A percentile compares a stretch with the other conserved stretches of the same genome.
Conservation (phyloP, 2,888 invertebrate genomes). For the Neoitamus cyanurus region DNA sequence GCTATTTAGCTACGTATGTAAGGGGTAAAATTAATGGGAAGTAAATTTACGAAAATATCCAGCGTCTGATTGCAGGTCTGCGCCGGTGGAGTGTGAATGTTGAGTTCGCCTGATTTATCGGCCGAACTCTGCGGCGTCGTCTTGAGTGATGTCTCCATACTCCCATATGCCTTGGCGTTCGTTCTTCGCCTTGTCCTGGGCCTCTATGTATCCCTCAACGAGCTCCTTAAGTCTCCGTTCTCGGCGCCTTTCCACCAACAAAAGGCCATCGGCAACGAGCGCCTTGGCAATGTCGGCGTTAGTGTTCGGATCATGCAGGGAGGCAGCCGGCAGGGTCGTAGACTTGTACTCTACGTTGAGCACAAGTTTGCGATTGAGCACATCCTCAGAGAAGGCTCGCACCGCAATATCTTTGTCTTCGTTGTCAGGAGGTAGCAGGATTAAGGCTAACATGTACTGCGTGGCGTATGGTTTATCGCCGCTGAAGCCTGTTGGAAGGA, state of each 20-base stretch:
- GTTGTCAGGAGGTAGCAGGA: conserved; percentile 86
- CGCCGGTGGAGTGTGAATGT: conserved; percentile 22
- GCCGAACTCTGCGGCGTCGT: conserved; percentile 65
- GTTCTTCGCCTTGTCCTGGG: conserved; percentile 87
- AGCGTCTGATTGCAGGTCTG: conserved; percentile 3
- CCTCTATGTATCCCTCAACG: conserved; percentile 83
- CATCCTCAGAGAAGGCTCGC: conserved; percentile 72
- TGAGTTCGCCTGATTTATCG: conserved; percentile 60
- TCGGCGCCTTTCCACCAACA: conserved; percentile 82
- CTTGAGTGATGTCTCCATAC: conserved; percentile 90
- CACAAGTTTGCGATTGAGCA: conserved; percentile 79
- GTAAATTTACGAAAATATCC: conserved; percentile 22
- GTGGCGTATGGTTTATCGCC: conserved; percentile 82
- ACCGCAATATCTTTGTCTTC: conserved; percentile 84
- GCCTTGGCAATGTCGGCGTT: conserved; percentile 72
- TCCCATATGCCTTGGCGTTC: conserved; percentile 93
- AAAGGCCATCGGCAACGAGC: conserved; percentile 86
- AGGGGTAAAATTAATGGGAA: conserved; percentile 15
- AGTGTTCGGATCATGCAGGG: conserved; percentile 64
- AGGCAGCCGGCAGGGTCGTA: conserved; percentile 62
- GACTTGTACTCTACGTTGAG: conserved; percentile 81
- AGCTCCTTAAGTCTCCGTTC: conserved; percentile 85
- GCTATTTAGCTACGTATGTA: conserved; percentile 22
- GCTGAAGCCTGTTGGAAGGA: conserved; percentile 81
- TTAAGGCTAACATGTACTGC: conserved; percentile 88